These are phyloP conservation scores for Rhyacophila brunnea DNA, from an alignment of 1,140 invertebrate species.

Conservation along the genomic window DNA sequence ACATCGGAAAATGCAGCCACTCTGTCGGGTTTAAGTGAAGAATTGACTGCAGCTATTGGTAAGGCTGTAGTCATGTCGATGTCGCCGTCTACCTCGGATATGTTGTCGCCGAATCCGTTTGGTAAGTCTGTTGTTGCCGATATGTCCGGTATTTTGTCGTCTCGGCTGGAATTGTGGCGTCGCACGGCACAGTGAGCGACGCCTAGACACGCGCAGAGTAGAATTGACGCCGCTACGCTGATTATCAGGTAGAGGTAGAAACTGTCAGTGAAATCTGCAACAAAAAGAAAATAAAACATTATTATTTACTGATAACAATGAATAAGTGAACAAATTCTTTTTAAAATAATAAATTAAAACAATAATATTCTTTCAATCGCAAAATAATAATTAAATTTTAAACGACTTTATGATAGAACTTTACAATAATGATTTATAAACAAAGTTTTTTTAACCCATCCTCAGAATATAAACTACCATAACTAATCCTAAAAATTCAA, in stretches of 20 bases:
- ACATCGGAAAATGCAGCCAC: slow-evolving; percentile 47
- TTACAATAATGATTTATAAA: too few relatives aligned
- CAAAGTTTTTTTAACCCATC: too few relatives aligned
- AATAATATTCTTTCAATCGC: too few relatives aligned
- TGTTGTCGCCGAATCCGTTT: slow-evolving; percentile 54
- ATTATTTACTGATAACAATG: not conserved
- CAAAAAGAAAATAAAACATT: slow-evolving; percentile 1
- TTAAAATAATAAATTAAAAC: too few relatives aligned
- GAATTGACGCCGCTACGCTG: slow-evolving; percentile 41
- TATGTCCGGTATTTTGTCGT: slow-evolving; percentile 50
- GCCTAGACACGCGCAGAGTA: slow-evolving; percentile 42
- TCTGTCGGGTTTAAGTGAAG: slow-evolving; percentile 46
- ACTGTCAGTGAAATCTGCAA: slow-evolving; percentile 27
- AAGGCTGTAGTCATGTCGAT: slow-evolving; percentile 53
- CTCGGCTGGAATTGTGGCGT: slow-evolving; percentile 40
- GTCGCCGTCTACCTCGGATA: slow-evolving; percentile 54
- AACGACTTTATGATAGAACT: too few relatives aligned
- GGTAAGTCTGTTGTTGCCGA: slow-evolving; percentile 54
- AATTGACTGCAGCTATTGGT: slow-evolving; percentile 48
- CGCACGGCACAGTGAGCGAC: slow-evolving; percentile 43
- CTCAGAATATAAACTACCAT: too few relatives aligned
- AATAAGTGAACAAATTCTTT: not conserved
- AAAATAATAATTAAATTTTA: too few relatives aligned
- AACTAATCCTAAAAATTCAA: too few relatives aligned
- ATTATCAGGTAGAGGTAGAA: slow-evolving; percentile 46